Evolutionary conservation across 92 coral and sea anemone species (phyloP).

Genomic region (Chrysogorgia sp.): DNA sequence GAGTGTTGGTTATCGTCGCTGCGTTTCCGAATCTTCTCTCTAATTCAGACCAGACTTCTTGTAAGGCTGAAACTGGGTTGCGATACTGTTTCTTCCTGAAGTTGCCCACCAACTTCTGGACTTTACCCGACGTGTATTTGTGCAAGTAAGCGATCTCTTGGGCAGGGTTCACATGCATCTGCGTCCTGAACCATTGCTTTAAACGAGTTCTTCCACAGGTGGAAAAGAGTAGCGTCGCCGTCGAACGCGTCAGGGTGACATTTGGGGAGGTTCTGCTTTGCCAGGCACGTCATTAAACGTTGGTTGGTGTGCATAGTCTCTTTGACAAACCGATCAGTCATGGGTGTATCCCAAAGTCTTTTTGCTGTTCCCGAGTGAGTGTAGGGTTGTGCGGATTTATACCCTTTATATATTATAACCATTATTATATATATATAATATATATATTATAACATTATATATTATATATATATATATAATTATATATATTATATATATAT

Average conservation of each 20-base stretch:
- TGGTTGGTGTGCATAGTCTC: conserved; percentile 30
- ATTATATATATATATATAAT: background rate
- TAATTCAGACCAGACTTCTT: conserved; percentile 53
- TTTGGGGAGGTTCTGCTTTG: conserved; percentile 49
- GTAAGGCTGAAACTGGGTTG: conserved; percentile 22
- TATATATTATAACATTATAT: too few relatives aligned
- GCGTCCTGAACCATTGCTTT: background rate
- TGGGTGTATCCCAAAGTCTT: background rate
- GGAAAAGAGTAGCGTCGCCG: conserved; percentile 36
- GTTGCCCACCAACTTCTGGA: conserved; percentile 49
- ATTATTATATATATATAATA: too few relatives aligned
- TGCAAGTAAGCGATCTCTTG: conserved; percentile 19
- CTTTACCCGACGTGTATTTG: conserved; percentile 47
- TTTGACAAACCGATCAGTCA: background rate
- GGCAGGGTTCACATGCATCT: background rate
- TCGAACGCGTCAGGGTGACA: too few relatives aligned
- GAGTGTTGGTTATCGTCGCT: conserved; percentile 48
- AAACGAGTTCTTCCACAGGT: background rate
- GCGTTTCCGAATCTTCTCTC: conserved; percentile 61
- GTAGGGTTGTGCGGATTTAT: background rate
- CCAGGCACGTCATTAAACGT: conserved; percentile 16
- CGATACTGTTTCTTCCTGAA: conserved; percentile 32
- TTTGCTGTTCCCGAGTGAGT: background rate
- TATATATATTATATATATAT: background rate
- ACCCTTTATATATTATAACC: too few relatives aligned